These are phyloP conservation scores for Rhyacichthys aspro DNA, from an alignment of 2,797 vertebrate genomes.

Conservation along the genomic window DNA sequence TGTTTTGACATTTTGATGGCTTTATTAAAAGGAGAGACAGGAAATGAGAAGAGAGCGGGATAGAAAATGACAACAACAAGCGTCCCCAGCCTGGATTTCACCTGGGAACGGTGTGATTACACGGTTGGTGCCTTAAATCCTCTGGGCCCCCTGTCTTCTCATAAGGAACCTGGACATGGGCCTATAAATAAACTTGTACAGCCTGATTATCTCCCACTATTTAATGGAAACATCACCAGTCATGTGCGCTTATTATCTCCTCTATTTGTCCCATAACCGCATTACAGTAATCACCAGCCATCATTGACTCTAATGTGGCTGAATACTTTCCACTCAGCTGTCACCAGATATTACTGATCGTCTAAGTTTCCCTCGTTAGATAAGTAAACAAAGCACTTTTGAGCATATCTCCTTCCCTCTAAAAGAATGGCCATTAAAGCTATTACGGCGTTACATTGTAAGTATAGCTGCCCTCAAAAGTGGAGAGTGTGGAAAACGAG, in stretches of 20 bases:
- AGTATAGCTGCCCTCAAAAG: conserved; percentile 44
- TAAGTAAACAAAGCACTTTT: conserved; percentile 55
- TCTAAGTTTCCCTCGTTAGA: conserved; percentile 37
- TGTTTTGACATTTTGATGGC: neutral
- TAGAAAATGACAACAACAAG: conserved; percentile 9
- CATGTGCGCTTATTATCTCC: conserved; percentile 11
- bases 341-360: conserved; percentile 36
- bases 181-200: conserved; percentile 6
- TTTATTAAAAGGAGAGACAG: conserved; percentile 4
- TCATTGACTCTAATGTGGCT: conserved; percentile 10
- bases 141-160: conserved; percentile 10
- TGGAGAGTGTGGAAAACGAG: conserved; percentile 65
- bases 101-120: neutral
- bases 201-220: conserved; percentile 9
- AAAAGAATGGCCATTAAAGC: conserved; percentile 49
- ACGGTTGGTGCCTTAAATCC: conserved; percentile 1
- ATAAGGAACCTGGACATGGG: neutral
- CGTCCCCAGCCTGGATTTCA: neutral
- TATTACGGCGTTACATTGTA: conserved; percentile 52
- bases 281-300: conserved; percentile 20
- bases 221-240: conserved; percentile 17
- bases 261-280: conserved; percentile 9
- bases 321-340: conserved; percentile 22
- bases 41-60: conserved; percentile 4
- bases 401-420: conserved; percentile 23